Percentiles rank a stretch among this genome's conserved stretches.
Evolutionary conservation across 2,113 vertebrate genomes (phyloP).

Genomic region (Odocoileus hemionus): DNA sequence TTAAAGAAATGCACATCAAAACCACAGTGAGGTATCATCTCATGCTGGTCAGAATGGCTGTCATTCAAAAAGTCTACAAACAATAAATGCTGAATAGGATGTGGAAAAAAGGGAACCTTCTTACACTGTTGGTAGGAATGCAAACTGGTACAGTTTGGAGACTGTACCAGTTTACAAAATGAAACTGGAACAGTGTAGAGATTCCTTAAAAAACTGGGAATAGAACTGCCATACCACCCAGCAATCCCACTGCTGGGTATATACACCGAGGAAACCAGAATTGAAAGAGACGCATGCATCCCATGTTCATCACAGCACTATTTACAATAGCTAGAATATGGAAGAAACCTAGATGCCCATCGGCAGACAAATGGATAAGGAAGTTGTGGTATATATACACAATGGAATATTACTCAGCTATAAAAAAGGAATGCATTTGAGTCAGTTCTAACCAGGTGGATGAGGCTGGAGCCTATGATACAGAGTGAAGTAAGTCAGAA

Average conservation of each 20-base stretch:
- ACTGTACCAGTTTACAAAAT: background rate
- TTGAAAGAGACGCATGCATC: background rate
- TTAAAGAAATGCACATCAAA: background rate
- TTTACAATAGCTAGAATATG: background rate
- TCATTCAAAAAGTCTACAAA: background rate
- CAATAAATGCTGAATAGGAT: background rate
- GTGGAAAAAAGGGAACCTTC: background rate
- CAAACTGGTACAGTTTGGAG: background rate
- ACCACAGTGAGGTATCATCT: background rate
- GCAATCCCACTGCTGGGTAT: background rate
- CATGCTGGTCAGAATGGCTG: fast-evolving
- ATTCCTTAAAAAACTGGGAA: background rate
- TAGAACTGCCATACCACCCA: background rate
- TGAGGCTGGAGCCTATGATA: background rate
- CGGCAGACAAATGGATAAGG: fast-evolving
- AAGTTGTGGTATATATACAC: background rate
- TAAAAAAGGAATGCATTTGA: background rate
- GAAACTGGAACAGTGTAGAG: background rate
- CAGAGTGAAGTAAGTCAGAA: background rate
- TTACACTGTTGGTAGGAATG: background rate
- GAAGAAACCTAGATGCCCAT: background rate
- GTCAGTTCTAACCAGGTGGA: background rate
- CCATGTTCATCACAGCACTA: background rate
- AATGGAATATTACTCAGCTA: background rate
- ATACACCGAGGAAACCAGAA: background rate